Conservation (phyloP, 2,113 vertebrate species). For the Eclectus roratus region DNA sequence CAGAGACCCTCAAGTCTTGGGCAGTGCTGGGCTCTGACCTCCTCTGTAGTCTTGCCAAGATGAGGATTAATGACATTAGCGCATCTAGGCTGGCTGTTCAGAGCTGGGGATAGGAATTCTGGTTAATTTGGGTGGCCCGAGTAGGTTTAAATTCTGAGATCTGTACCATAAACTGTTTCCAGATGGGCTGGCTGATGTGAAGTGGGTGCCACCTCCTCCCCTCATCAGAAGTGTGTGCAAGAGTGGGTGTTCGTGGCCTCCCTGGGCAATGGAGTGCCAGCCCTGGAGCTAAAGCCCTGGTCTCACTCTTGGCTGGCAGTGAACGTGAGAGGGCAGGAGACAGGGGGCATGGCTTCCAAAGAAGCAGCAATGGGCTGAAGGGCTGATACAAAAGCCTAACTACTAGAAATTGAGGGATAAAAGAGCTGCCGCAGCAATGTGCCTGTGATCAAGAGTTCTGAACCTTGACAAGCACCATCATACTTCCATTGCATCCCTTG, state of each 20-base stretch:
- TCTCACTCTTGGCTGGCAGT: accelerated
- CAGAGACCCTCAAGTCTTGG: not conserved
- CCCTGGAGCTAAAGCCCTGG: not conserved
- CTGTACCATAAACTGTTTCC: not conserved
- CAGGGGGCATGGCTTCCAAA: accelerated
- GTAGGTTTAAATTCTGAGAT: not conserved
- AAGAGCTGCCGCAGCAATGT: not conserved
- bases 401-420: accelerated
- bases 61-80: accelerated
- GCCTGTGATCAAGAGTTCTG: not conserved
- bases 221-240: not conserved
- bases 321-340: not conserved
- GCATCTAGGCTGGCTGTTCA: not conserved
- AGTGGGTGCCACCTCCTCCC: not conserved
- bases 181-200: not conserved
- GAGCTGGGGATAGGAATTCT: not conserved
- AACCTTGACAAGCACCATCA: accelerated
- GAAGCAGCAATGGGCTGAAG: not conserved
- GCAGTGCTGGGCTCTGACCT: not conserved
- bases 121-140: not conserved
- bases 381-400: not conserved
- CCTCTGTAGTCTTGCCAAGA: not conserved
- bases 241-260: not conserved
- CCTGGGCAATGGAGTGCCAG: not conserved
- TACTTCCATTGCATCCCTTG: not conserved